A percentile compares a stretch with the other conserved stretches of the same genome.
Evolutionary conservation across 2,113 vertebrate species (phyloP).

Genomic region (Microtus montanus): DNA sequence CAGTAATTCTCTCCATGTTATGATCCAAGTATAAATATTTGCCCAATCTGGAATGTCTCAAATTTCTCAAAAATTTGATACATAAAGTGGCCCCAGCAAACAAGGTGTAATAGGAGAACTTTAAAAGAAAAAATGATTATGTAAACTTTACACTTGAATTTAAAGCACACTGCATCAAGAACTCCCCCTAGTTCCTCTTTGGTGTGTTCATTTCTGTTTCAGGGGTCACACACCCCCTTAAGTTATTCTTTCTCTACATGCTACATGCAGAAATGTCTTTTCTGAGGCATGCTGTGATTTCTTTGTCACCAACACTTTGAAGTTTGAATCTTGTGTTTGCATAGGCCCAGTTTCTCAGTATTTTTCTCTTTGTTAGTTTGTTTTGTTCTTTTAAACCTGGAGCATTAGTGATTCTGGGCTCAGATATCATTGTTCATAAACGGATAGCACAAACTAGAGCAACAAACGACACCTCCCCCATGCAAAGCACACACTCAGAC

Average conservation of each 20-base stretch:
- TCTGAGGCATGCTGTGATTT: background rate
- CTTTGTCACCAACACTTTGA: background rate
- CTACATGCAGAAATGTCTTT: background rate
- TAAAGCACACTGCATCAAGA: background rate
- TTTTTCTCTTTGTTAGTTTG: background rate
- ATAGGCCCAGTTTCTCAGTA: background rate
- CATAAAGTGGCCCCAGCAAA: conserved; percentile 20
- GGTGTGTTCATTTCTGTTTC: background rate
- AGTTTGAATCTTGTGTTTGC: background rate
- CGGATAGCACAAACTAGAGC: background rate
- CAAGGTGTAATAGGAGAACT: background rate
- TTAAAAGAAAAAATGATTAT: conserved; percentile 1
- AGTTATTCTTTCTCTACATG: background rate
- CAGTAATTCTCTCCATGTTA: conserved; percentile 32
- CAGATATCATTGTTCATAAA: background rate
- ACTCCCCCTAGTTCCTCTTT: background rate
- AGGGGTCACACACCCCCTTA: background rate
- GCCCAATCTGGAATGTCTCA: background rate
- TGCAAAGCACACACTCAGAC: background rate
- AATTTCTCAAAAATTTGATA: conserved; percentile 40
- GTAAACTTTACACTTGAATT: conserved; percentile 23
- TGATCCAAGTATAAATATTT: conserved; percentile 40
- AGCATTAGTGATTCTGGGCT: background rate
- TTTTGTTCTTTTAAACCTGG: background rate
- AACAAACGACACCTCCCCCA: accelerated